phyloP scores from a whole-genome alignment of 2,113 vertebrate species.

The Rhegmatorhina hoffmannsi region DNA sequence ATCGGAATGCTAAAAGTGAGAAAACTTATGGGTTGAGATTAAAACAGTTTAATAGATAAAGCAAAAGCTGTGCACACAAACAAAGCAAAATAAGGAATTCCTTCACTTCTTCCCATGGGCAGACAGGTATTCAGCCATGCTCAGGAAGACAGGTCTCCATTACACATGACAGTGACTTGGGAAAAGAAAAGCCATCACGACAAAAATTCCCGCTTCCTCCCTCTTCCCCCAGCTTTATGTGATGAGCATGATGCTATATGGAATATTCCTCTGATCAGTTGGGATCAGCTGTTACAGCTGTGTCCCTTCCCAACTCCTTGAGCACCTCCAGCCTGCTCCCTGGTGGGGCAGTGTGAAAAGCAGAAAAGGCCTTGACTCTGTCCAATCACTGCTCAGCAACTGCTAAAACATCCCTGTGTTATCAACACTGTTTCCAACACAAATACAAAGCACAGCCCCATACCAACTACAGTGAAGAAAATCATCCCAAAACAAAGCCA shows the following conservation, averaged over 20 bases:
- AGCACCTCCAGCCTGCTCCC: neutral
- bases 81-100: neutral
- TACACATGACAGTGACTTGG: fast-evolving
- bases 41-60: neutral
- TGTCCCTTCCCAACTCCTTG: neutral
- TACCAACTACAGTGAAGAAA: neutral
- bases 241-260: fast-evolving
- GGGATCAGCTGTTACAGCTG: neutral
- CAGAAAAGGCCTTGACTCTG: neutral
- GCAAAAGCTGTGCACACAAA: neutral
- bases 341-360: neutral
- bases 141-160: neutral
- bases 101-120: neutral
- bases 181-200: fast-evolving
- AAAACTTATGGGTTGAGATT: neutral
- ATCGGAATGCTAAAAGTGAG: neutral
- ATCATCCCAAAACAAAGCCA: neutral
- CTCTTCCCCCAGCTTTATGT: neutral
- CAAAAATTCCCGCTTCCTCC: neutral
- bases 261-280: fast-evolving
- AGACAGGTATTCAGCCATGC: neutral
- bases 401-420: neutral
- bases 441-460: neutral
- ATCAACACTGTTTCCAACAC: neutral
- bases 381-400: neutral